phyloP scores from a whole-genome alignment of 2,888 invertebrate genomes.

The Germaria angustata region DNA sequence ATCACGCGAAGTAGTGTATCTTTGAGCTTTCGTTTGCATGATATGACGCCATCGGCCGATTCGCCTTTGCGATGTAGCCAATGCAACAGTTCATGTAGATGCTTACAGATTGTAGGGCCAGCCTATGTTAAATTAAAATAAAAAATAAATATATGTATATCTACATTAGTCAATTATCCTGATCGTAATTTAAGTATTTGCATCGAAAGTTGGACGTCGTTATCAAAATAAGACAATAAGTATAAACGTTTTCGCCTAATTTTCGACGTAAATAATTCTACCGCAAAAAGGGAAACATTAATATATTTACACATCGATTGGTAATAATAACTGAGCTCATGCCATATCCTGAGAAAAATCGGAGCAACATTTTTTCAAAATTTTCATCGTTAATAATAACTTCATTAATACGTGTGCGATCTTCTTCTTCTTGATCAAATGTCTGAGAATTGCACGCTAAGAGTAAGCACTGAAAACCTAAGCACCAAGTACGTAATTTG shows the following conservation, averaged over 20 bases:
- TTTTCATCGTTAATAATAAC: conserved; percentile 84
- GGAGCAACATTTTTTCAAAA: conserved; percentile 84
- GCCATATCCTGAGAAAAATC: conserved; percentile 85
- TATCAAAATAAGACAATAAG: no score
- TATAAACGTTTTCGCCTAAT: no score
- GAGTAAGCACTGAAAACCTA: conserved; percentile 86
- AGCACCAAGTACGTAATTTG: conserved; percentile 87
- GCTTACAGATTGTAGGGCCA: conserved; percentile 88
- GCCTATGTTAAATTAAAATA: conserved; percentile 81
- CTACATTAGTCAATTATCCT: neutral
- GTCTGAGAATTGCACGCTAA: conserved; percentile 84
- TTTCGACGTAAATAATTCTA: neutral
- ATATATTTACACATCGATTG: conserved; percentile 77
- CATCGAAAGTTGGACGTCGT: no score
- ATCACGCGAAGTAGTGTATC: conserved; percentile 85
- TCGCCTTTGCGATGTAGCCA: conserved; percentile 86
- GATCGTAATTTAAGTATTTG: neutral
- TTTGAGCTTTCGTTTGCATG: conserved; percentile 82
- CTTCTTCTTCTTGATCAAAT: conserved; percentile 73
- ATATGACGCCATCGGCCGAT: conserved; percentile 80
- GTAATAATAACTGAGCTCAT: conserved; percentile 78
- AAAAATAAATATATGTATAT: neutral
- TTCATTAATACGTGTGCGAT: conserved; percentile 80
- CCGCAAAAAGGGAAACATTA: neutral
- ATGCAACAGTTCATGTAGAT: conserved; percentile 86